Percentiles rank a stretch among this genome's conserved stretches.
Evolutionary conservation across 1,140 invertebrate genomes (phyloP).

Genomic region (Macrocentrus cingulum): DNA sequence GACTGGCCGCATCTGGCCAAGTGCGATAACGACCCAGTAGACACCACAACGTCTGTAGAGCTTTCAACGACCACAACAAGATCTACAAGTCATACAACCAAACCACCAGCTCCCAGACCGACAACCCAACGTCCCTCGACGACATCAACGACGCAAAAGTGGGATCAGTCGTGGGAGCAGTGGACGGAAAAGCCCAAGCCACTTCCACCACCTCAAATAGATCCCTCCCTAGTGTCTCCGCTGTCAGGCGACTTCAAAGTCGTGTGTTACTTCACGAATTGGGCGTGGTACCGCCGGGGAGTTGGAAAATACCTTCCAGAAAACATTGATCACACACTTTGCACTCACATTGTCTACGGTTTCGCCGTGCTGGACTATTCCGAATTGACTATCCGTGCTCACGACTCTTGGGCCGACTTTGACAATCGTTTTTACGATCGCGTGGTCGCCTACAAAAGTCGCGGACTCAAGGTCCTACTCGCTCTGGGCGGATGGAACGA

Average conservation of each 20-base stretch:
- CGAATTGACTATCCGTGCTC: conserved; percentile 75
- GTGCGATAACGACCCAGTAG: conserved; percentile 56
- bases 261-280: conserved; percentile 91
- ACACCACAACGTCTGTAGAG: conserved; percentile 3
- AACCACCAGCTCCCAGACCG: conserved; percentile 46
- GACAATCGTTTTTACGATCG: conserved; percentile 87
- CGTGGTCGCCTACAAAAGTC: conserved; percentile 75
- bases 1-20: conserved; percentile 77
- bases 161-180: conserved; percentile 29
- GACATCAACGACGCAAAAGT: conserved; percentile 36
- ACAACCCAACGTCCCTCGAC: conserved; percentile 40
- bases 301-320: conserved; percentile 80
- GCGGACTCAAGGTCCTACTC: conserved; percentile 79
- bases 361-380: conserved; percentile 84
- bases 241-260: conserved; percentile 53
- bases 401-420: conserved; percentile 87
- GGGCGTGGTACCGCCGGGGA: conserved; percentile 89
- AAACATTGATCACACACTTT: conserved; percentile 81
- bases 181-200: conserved; percentile 30
- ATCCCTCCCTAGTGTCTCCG: conserved; percentile 50
- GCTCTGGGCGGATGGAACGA: conserved; percentile 91
- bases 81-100: conserved; percentile 30
- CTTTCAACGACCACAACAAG: conserved; percentile 17
- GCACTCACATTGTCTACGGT: conserved; percentile 90
- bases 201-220: conserved; percentile 41